Conservation (phyloP, 2,888 invertebrate species). For the Furcula furcula region DNA sequence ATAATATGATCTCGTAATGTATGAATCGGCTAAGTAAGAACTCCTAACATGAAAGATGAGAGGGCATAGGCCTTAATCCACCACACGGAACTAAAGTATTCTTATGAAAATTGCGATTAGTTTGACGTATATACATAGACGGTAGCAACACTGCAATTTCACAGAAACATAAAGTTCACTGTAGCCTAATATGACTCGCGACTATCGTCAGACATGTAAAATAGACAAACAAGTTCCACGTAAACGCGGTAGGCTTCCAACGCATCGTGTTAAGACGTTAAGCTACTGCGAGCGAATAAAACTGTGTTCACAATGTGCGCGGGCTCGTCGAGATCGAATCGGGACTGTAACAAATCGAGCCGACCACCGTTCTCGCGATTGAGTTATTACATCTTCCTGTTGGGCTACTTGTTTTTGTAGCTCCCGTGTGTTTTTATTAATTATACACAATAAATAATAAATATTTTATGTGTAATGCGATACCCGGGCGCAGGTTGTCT, state of each 20-base stretch:
- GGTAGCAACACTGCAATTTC: too few species aligned
- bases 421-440: constrained; percentile 80
- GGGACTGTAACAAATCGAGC: constrained; percentile 76
- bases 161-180: too few species aligned
- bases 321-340: constrained; percentile 67
- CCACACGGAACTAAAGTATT: too few species aligned
- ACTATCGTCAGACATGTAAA: constrained; percentile 7
- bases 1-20: too few species aligned
- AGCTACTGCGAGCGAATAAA: constrained; percentile 48
- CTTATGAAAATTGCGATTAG: too few species aligned
- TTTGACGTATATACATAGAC: too few species aligned
- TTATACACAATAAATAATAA: constrained; percentile 79
- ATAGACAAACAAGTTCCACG: constrained; percentile 42
- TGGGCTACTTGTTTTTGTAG: constrained; percentile 78
- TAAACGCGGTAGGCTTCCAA: constrained; percentile 57
- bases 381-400: constrained; percentile 82
- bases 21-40: too few species aligned
- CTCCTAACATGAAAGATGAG: too few species aligned
- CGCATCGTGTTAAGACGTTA: constrained; percentile 72
- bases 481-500: constrained; percentile 55
- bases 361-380: constrained; percentile 68
- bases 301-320: constrained; percentile 56
- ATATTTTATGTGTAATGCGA: constrained; percentile 80
- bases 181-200: too few species aligned
- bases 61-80: too few species aligned